phyloP scores from a whole-genome alignment of 2,888 invertebrate species.

The Drepanosiphum platanoidis region DNA sequence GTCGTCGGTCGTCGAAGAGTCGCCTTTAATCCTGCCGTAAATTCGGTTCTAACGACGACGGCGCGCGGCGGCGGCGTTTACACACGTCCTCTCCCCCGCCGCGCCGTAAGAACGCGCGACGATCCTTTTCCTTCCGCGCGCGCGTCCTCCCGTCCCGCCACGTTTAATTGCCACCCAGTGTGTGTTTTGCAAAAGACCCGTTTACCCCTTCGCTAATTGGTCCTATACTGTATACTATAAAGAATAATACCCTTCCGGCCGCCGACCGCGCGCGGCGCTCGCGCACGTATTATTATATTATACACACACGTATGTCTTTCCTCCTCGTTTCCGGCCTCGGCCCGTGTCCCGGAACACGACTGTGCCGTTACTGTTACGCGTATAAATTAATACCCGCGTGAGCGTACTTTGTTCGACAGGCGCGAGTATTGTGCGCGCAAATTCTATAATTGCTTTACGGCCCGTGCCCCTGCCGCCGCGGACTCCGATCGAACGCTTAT shows the following conservation, averaged over 20 bases:
- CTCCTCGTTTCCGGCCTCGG: background rate
- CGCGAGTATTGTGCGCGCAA: conserved; percentile 11
- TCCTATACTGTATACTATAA: conserved; percentile 9
- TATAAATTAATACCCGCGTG: background rate
- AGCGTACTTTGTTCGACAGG: background rate
- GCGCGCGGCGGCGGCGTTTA: background rate
- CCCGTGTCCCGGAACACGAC: background rate
- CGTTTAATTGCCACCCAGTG: conserved; percentile 44
- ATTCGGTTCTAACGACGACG: conserved; percentile 35
- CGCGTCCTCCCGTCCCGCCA: background rate
- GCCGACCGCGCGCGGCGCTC: too few relatives aligned
- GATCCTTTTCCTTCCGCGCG: too few relatives aligned
- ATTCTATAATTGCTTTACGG: conserved; percentile 31
- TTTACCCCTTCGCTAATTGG: conserved; percentile 56
- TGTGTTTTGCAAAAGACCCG: conserved; percentile 47
- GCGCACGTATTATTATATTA: too few relatives aligned
- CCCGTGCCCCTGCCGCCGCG: background rate
- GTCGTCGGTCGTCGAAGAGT: conserved; percentile 13
- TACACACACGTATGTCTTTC: background rate
- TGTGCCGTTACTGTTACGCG: background rate
- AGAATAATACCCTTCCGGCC: background rate
- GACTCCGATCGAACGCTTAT: background rate
- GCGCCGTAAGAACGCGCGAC: too few relatives aligned
- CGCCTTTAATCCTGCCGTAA: conserved; percentile 43
- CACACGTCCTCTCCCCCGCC: background rate